phyloP scores from a whole-genome alignment of 2,797 vertebrate genomes.

The Hoplostethus mediterraneus region DNA sequence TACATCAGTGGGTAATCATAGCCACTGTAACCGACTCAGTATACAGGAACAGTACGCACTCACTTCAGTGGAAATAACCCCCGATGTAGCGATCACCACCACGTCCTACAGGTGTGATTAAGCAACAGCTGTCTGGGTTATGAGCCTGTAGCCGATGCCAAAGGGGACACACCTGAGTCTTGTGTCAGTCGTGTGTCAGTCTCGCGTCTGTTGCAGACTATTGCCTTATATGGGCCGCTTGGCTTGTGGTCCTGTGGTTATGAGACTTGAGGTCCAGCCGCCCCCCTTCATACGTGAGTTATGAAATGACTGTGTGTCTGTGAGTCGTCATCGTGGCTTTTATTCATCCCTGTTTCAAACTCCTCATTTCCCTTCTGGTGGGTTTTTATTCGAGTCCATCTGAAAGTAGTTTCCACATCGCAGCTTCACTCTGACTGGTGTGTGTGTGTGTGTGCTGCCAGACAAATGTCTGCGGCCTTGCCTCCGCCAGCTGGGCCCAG shows the following conservation, averaged over 20 bases:
- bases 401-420: constrained; percentile 52
- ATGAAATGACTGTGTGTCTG: constrained; percentile 55
- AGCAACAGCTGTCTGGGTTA: constrained; percentile 42
- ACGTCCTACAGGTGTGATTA: constrained; percentile 37
- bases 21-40: constrained; percentile 12
- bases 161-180: constrained; percentile 53
- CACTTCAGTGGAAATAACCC: constrained; percentile 9
- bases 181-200: constrained; percentile 53
- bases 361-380: constrained; percentile 40
- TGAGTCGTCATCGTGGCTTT: constrained; percentile 34
- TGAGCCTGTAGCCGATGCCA: constrained; percentile 22
- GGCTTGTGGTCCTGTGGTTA: not conserved
- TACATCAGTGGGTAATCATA: constrained; percentile 2
- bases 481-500: constrained; percentile 46
- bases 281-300: constrained; percentile 33
- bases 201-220: constrained; percentile 26
- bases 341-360: constrained; percentile 31
- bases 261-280: constrained; percentile 11
- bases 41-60: constrained; percentile 13
- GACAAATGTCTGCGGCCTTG: constrained; percentile 49
- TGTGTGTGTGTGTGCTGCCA: constrained; percentile 38
- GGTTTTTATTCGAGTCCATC: constrained; percentile 28
- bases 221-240: constrained; percentile 50
- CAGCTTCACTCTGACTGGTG: constrained; percentile 31
- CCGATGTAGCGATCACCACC: constrained; percentile 19